Conservation (phyloP, 2,888 invertebrate genomes). For the Tromatobia lineatoria region DNA sequence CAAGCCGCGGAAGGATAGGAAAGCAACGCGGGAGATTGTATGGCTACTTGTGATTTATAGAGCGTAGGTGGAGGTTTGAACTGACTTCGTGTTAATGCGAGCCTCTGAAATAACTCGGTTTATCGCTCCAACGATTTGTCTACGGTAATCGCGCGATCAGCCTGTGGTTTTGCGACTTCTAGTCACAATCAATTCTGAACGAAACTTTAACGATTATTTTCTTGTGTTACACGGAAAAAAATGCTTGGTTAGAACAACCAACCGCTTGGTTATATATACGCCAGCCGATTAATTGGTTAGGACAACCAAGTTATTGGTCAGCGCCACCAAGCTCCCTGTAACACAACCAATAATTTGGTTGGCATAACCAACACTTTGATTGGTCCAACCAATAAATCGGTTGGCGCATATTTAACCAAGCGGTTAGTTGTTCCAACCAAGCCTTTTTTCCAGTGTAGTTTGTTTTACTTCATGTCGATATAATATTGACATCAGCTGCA, state of each 20-base stretch:
- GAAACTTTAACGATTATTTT: background rate
- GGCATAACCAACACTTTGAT: no score
- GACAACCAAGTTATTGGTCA: no score
- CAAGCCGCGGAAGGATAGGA: constrained; percentile 39
- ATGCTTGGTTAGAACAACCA: no score
- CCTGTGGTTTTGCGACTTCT: background rate
- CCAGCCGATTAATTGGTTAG: no score
- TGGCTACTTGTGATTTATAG: constrained; percentile 71
- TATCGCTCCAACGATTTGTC: constrained; percentile 71
- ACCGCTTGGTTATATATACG: no score
- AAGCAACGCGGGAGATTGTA: constrained; percentile 26
- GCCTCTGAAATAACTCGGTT: constrained; percentile 67
- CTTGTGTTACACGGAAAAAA: background rate
- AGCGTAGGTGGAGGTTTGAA: constrained; percentile 67
- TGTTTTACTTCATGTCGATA: constrained; percentile 2
- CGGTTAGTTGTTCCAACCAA: no score
- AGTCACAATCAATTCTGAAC: background rate
- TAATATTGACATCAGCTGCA: constrained; percentile 16
- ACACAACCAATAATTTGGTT: no score
- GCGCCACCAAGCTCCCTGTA: no score
- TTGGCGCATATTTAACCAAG: no score
- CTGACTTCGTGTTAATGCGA: constrained; percentile 71
- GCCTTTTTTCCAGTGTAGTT: no score
- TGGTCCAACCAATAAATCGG: no score
- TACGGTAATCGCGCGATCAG: constrained; percentile 39